A percentile compares a stretch with the other conserved stretches of the same genome.
phyloP scores from a whole-genome alignment of 37 sponge, comb jelly and placozoan species.

The Aplysina aerophoba region DNA sequence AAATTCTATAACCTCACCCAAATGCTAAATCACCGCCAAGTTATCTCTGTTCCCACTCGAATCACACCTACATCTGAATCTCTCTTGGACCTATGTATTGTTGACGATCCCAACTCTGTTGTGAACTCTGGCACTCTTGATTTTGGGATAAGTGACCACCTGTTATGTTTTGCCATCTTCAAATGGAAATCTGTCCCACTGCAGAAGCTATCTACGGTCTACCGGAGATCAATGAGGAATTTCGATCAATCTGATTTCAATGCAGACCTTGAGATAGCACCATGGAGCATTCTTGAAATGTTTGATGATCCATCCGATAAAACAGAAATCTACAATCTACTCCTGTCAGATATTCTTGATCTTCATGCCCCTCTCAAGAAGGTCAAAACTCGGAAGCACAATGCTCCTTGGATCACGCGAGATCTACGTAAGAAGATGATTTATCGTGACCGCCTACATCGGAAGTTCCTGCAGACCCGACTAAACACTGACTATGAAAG shows the following conservation, averaged over 20 bases:
- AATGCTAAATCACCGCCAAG: neutral
- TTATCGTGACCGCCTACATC: neutral
- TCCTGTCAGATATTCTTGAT: neutral
- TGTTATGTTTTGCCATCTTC: too few relatives aligned
- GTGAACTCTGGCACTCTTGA: neutral
- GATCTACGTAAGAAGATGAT: neutral
- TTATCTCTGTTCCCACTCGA: slow-evolving; percentile 5
- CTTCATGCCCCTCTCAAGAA: neutral
- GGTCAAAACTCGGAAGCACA: neutral
- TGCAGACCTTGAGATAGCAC: neutral
- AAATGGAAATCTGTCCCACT: neutral
- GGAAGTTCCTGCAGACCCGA: neutral
- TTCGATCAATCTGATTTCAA: neutral
- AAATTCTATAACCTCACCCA: neutral
- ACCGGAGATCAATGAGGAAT: neutral
- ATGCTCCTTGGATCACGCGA: neutral
- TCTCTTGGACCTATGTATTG: neutral
- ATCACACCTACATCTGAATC: neutral
- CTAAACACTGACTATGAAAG: neutral
- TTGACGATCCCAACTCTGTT: too few relatives aligned
- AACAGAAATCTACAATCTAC: neutral
- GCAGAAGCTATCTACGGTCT: too few relatives aligned
- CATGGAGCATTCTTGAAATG: neutral
- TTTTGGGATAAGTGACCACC: neutral
- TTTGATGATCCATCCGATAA: neutral